A percentile compares a stretch with the other conserved stretches of the same genome.
Evolutionary conservation across 2,797 vertebrate genomes (phyloP).

Genomic region (Synaphobranchus kaupii): DNA sequence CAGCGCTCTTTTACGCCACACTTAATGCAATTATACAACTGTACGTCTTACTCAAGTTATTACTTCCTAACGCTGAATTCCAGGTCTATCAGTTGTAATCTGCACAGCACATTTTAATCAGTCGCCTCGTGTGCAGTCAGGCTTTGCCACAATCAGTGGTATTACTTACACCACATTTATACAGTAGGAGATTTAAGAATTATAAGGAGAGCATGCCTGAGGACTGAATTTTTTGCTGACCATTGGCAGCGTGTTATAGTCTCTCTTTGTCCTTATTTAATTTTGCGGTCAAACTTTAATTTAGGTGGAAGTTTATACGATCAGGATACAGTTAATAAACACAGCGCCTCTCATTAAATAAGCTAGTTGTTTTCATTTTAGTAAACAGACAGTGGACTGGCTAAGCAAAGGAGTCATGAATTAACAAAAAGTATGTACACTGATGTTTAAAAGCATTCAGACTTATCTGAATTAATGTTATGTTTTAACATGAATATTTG

Average conservation of each 20-base stretch:
- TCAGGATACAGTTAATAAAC: neutral
- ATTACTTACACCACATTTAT: neutral
- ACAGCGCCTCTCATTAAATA: neutral
- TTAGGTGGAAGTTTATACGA: neutral
- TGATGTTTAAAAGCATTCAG: neutral
- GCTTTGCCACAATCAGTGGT: neutral
- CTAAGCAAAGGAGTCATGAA: neutral
- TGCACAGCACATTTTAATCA: neutral
- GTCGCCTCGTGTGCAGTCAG: neutral
- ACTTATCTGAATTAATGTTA: neutral
- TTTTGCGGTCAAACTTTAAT: neutral
- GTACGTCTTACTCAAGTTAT: neutral
- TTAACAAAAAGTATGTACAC: neutral
- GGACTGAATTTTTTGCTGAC: neutral
- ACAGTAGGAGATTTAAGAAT: neutral
- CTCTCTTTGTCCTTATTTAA: neutral
- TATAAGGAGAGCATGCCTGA: neutral
- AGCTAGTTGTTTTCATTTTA: neutral
- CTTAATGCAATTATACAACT: neutral
- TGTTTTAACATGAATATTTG: neutral
- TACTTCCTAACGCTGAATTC: neutral
- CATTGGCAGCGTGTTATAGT: neutral
- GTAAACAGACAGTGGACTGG: neutral
- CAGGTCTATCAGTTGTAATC: neutral
- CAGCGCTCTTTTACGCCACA: neutral